phyloP scores from a whole-genome alignment of 1,140 invertebrate species.

The Drosophila nannoptera region DNA sequence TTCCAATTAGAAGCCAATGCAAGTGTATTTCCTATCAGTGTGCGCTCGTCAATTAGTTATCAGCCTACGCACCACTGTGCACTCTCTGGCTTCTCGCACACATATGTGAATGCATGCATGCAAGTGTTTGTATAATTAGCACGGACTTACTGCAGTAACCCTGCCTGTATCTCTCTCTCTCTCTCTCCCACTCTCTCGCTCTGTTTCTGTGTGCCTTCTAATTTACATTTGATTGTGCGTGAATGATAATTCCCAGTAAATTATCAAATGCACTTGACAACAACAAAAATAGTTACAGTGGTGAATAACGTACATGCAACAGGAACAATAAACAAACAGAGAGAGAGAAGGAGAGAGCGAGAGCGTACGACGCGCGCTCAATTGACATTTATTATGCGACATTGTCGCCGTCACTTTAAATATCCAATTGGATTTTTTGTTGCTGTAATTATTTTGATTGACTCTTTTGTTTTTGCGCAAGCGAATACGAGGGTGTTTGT shows the following conservation, averaged over 20 bases:
- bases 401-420: conserved; percentile 29
- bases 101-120: conserved; percentile 9
- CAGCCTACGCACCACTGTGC: conserved; percentile 49
- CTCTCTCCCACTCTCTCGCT: no score
- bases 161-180: conserved; percentile 10
- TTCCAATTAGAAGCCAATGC: conserved; percentile 16
- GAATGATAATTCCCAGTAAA: conserved; percentile 74
- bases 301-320: conserved; percentile 6
- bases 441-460: conserved; percentile 54
- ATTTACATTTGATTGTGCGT: conserved; percentile 75
- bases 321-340: neutral
- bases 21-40: conserved; percentile 34
- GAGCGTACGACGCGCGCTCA: conserved; percentile 47
- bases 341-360: no score
- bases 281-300: conserved; percentile 35
- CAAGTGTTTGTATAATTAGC: conserved; percentile 43
- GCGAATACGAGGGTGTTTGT: neutral
- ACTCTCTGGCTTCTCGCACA: conserved; percentile 12
- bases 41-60: conserved; percentile 11
- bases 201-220: conserved; percentile 17
- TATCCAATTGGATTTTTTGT: conserved; percentile 30
- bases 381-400: conserved; percentile 63
- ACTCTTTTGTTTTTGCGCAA: conserved; percentile 31
- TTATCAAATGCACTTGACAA: conserved; percentile 69
- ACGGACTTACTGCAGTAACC: conserved; percentile 23